Evolutionary conservation across 2,797 vertebrate genomes (phyloP).

Genomic region (Dryobates pubescens): DNA sequence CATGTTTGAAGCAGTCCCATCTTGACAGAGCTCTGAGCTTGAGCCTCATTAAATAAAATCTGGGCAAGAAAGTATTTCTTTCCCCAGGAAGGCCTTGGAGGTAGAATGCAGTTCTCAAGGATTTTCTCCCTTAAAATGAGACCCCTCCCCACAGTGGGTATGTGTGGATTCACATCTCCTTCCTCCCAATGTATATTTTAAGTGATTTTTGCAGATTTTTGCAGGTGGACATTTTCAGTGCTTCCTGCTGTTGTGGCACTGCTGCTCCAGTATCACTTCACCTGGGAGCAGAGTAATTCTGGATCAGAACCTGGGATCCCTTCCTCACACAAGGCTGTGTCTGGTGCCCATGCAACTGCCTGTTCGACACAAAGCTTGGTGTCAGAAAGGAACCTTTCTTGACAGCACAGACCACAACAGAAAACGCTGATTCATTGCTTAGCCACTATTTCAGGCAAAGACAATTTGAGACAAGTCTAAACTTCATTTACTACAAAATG

Average conservation of each 20-base stretch:
- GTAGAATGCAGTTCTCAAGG: background rate
- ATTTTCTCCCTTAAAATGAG: background rate
- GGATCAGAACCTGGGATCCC: background rate
- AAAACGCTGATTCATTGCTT: background rate
- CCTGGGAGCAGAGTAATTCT: background rate
- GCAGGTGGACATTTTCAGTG: background rate
- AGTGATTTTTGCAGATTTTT: background rate
- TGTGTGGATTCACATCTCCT: accelerated
- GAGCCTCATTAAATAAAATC: background rate
- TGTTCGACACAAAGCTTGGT: background rate
- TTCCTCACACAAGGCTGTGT: background rate
- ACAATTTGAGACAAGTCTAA: background rate
- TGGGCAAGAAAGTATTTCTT: background rate
- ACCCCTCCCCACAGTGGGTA: accelerated
- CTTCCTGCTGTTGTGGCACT: background rate
- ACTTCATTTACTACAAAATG: background rate
- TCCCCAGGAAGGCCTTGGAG: background rate
- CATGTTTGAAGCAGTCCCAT: background rate
- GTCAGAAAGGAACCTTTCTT: background rate
- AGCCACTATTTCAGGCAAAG: background rate
- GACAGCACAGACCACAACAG: background rate
- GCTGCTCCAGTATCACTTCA: background rate
- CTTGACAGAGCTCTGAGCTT: background rate
- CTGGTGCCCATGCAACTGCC: background rate
- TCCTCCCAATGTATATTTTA: background rate